Conservation (phyloP, 1,140 invertebrate genomes). For the Drosophila sp. region DNA sequence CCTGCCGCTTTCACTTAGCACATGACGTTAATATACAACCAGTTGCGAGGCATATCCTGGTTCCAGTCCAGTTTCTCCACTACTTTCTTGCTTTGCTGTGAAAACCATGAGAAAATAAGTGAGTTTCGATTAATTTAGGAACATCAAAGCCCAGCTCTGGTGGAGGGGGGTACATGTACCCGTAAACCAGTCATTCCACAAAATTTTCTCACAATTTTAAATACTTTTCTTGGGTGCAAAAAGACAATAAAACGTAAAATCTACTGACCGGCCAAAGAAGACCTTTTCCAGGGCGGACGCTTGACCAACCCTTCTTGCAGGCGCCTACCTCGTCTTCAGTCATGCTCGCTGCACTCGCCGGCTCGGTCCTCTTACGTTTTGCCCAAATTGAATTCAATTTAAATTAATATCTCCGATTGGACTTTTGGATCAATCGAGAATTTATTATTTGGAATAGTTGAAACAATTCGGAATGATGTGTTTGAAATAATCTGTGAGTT, state of each 20-base stretch:
- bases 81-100: background rate
- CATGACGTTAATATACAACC: conserved; percentile 8
- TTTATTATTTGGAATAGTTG: background rate
- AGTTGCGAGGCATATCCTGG: background rate
- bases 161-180: background rate
- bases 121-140: conserved; percentile 35
- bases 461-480: background rate
- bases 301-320: conserved; percentile 38
- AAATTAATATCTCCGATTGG: background rate
- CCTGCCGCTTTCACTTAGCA: background rate
- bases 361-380: background rate
- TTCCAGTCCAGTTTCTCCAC: background rate
- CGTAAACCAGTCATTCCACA: conserved; percentile 57
- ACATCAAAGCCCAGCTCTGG: background rate
- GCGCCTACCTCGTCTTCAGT: background rate
- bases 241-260: conserved; percentile 45
- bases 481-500: background rate
- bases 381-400: background rate
- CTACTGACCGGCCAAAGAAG: conserved; percentile 1
- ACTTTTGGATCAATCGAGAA: background rate
- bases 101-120: conserved; percentile 37
- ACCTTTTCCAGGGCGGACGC: conserved; percentile 5
- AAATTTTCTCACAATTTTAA: conserved; percentile 53
- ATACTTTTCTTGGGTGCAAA: conserved; percentile 53
- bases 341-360: background rate